These are phyloP conservation scores for Channa maculata DNA, from an alignment of 2,113 vertebrate genomes.

Conservation along the genomic window DNA sequence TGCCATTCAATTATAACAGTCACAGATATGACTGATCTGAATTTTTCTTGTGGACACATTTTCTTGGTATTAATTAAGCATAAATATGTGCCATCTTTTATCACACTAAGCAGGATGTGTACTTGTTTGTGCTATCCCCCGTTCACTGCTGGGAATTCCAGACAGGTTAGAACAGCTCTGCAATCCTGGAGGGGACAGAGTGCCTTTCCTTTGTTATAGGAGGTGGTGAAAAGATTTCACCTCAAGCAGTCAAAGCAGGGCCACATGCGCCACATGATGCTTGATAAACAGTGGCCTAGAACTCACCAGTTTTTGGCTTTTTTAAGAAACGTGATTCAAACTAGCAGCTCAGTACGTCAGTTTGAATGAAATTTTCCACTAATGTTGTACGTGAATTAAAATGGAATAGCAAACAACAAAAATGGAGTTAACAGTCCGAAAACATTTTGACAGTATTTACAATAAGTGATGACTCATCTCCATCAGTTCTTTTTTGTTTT, in stretches of 20 bases:
- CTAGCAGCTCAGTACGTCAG: background rate
- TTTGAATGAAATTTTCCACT: background rate
- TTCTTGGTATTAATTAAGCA: background rate
- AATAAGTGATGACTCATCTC: background rate
- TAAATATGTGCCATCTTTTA: slow-evolving; percentile 9
- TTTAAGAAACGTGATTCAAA: background rate
- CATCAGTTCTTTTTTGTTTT: slow-evolving; percentile 2
- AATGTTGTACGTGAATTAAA: background rate
- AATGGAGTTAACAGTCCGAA: background rate
- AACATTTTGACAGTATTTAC: background rate
- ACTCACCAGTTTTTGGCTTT: background rate
- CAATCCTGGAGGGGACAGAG: slow-evolving; percentile 13
- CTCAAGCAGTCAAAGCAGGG: background rate
- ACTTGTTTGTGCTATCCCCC: background rate
- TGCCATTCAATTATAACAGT: background rate
- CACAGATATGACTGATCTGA: background rate
- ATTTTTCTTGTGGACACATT: background rate
- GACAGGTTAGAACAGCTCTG: slow-evolving; percentile 51
- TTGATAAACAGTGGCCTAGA: background rate
- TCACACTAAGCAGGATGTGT: background rate
- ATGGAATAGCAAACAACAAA: background rate
- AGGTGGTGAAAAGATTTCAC: slow-evolving; percentile 4
- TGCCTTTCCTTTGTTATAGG: slow-evolving; percentile 39
- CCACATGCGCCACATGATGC: background rate
- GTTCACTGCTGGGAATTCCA: slow-evolving; percentile 21